A percentile compares a stretch with the other conserved stretches of the same genome.
Evolutionary conservation across 1,140 invertebrate genomes (phyloP).

Genomic region (Drosophila pallidifrons): DNA sequence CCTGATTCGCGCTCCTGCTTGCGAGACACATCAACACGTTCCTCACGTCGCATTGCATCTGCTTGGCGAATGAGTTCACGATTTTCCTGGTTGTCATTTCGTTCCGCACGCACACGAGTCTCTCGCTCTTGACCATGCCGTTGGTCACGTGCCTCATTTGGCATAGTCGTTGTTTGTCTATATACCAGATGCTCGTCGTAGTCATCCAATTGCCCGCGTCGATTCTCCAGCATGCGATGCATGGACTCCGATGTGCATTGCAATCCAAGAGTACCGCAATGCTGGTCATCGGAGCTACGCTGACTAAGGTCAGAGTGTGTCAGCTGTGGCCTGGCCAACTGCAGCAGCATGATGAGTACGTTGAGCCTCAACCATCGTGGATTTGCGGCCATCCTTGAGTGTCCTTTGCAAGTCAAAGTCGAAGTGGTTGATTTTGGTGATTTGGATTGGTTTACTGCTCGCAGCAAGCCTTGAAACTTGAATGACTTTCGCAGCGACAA

Average conservation of each 20-base stretch:
- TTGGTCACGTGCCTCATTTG: background rate
- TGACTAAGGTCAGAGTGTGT: background rate
- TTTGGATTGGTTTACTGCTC: slow-evolving; percentile 25
- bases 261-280: slow-evolving; percentile 10
- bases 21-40: too few species aligned
- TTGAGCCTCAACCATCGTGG: slow-evolving; percentile 53
- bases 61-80: background rate
- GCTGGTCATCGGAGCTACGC: slow-evolving; percentile 12
- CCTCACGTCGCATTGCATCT: background rate
- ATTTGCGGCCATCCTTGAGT: slow-evolving; percentile 44
- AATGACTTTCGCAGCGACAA: slow-evolving; percentile 39
- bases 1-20: background rate
- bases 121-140: background rate
- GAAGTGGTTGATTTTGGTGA: too few species aligned
- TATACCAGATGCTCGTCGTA: slow-evolving; percentile 73
- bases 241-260: slow-evolving; percentile 13
- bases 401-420: background rate
- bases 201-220: slow-evolving; percentile 32
- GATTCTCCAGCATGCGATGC: slow-evolving; percentile 1
- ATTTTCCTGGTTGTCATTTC: background rate
- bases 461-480: slow-evolving; percentile 51
- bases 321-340: slow-evolving; percentile 41
- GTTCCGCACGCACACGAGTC: background rate
- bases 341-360: slow-evolving; percentile 53
- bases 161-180: slow-evolving; percentile 48